Conservation (phyloP, 2,797 vertebrate genomes). For the Pipistrellus kuhlii region DNA sequence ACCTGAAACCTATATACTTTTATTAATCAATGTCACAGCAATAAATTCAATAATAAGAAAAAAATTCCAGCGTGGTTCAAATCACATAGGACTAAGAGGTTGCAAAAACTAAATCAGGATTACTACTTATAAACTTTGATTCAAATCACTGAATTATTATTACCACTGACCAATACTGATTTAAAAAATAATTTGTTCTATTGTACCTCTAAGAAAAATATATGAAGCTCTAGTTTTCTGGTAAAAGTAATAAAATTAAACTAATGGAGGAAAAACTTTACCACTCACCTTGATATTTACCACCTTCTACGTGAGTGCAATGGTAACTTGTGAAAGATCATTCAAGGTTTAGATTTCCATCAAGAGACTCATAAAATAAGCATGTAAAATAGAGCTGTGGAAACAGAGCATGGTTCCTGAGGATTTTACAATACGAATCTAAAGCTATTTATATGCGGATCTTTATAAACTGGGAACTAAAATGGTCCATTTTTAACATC, state of each 20-base stretch:
- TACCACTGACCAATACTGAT: background rate
- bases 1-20: background rate
- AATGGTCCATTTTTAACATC: slow-evolving; percentile 49
- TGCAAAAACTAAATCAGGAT: background rate
- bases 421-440: slow-evolving; percentile 79
- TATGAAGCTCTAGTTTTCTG: background rate
- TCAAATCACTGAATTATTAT: slow-evolving; percentile 32
- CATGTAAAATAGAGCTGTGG: slow-evolving; percentile 84
- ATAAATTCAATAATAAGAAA: background rate
- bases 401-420: slow-evolving; percentile 80
- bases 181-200: background rate
- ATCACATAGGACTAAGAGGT: background rate
- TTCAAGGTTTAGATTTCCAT: slow-evolving; percentile 87
- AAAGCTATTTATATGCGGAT: slow-evolving; percentile 64
- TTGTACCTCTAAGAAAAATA: background rate
- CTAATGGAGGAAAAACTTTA: background rate
- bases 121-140: background rate
- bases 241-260: slow-evolving; percentile 46
- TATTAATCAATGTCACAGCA: background rate
- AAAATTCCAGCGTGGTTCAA: slow-evolving; percentile 15
- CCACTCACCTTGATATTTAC: background rate
- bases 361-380: slow-evolving; percentile 86
- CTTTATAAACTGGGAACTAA: slow-evolving; percentile 57
- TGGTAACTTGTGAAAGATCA: slow-evolving; percentile 77
- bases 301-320: background rate